Evolutionary conservation across 1,140 invertebrate genomes (phyloP), one percentile per base, ranked within the genome.

Genomic region (Dreissena rostriformis): DNA sequence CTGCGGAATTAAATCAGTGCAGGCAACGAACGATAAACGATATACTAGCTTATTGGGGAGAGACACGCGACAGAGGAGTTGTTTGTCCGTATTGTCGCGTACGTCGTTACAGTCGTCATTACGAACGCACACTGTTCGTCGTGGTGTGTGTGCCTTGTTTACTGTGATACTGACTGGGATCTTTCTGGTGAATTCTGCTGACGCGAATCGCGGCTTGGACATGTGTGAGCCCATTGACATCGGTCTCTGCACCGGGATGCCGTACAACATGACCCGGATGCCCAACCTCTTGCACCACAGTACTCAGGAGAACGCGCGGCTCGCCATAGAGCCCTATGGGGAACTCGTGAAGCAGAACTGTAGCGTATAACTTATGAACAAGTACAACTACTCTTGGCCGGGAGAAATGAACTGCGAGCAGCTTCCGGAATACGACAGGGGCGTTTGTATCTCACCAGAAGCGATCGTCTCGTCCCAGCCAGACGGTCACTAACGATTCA

Each of bases 201-300:
- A 52, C 24, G 7, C 76, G 12, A 75, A 86, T 28, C 71, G 77
- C 67, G 74, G 87, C 0, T 78, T 88, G 65, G 91, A 91, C 55
- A 89, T 86, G 39, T 93, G 93, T 84, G 91, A 93, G 82, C 88
- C 90, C 10, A 91, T 93, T 17, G 82, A 88, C 51, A 91, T 93
- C 24, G 91, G 92, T 12, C 86, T 91, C 86, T 93, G 93, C 63
- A 79, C 88, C n/a, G 80, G 87, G 24, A 92, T 93, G 90, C 90
- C 91, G 11, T 93, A 93, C 80, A 93, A 93, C 75, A 89, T 92
- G 88, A 93, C 93, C 0, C 81, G 88, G 53, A 93, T 93, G 91
- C 93, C 93, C 5, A 93, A 93, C 79, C 86, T 91, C 61, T 85
- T 93, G 15, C 90, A 92, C 63, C 92, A 93, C 76, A 91, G 89